A percentile compares a stretch with the other conserved stretches of the same genome.
Conservation (phyloP, 2,113 vertebrate species). For the Ia io region DNA sequence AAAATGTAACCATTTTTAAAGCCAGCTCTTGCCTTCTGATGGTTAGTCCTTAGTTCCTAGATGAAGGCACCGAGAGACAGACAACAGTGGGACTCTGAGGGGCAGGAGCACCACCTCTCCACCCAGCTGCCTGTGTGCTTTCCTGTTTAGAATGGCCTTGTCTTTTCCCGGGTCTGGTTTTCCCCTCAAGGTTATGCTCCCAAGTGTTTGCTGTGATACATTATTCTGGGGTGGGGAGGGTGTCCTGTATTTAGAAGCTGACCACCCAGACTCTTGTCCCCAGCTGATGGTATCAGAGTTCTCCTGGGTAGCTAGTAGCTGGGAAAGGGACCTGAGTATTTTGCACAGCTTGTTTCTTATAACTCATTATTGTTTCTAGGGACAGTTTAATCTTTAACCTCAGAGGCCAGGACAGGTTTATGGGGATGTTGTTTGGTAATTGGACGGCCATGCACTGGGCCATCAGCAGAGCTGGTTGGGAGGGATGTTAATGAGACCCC, state of each 20-base stretch:
- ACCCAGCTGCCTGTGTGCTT: neutral
- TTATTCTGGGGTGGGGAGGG: neutral
- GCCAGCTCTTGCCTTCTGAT: neutral
- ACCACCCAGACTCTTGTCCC: neutral
- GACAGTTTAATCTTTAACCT: slow-evolving; percentile 85
- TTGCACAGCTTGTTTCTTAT: slow-evolving; percentile 69
- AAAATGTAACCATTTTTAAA: slow-evolving; percentile 1
- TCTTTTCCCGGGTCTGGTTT: neutral
- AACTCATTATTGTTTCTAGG: slow-evolving; percentile 78
- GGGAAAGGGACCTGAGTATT: slow-evolving; percentile 11
- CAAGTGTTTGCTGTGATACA: neutral
- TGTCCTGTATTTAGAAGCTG: neutral
- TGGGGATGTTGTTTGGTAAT: slow-evolving; percentile 80
- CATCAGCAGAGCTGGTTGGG: slow-evolving; percentile 72
- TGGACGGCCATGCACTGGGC: slow-evolving; percentile 73
- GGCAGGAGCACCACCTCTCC: neutral
- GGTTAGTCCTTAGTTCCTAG: neutral
- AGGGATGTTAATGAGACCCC: slow-evolving; percentile 81
- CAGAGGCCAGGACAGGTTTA: slow-evolving; percentile 72
- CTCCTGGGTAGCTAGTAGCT: neutral
- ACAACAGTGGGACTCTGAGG: neutral
- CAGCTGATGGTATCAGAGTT: neutral
- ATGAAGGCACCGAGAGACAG: neutral
- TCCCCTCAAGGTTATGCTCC: neutral
- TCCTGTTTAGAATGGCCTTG: neutral